A percentile compares a stretch with the other conserved stretches of the same genome.
phyloP scores from a whole-genome alignment of 2,888 invertebrate species.

The Empis livida region DNA sequence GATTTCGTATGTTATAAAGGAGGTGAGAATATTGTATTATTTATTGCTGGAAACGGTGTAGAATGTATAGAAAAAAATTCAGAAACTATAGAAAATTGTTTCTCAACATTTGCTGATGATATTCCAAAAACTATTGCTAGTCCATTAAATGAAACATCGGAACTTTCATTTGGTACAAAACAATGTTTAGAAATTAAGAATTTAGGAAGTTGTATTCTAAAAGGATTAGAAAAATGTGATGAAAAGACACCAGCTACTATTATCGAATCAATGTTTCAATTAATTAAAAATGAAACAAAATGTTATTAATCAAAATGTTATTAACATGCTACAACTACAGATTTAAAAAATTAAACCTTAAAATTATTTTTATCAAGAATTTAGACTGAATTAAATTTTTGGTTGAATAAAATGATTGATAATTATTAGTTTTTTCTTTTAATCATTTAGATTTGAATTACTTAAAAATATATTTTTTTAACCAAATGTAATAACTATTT shows the following conservation, averaged over 20 bases:
- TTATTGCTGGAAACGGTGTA: conserved; percentile 66
- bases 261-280: conserved; percentile 60
- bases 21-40: conserved; percentile 70
- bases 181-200: conserved; percentile 28
- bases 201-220: conserved; percentile 26
- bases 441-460: too few relatives aligned
- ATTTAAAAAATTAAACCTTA: too few relatives aligned
- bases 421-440: too few relatives aligned
- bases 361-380: too few relatives aligned
- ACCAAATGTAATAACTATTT: too few relatives aligned
- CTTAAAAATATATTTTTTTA: too few relatives aligned
- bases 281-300: conserved; percentile 52
- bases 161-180: conserved; percentile 45
- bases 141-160: conserved; percentile 33
- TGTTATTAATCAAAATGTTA: conserved; percentile 32
- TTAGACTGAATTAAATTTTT: too few relatives aligned
- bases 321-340: too few relatives aligned
- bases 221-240: conserved; percentile 44
- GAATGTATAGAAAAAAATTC: conserved; percentile 54
- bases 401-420: too few relatives aligned
- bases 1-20: conserved; percentile 68
- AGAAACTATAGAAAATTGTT: conserved; percentile 47
- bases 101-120: conserved; percentile 43
- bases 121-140: conserved; percentile 27
- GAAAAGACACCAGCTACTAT: conserved; percentile 71